Percentiles rank a stretch among this genome's conserved stretches.
phyloP scores from a whole-genome alignment of 2,113 vertebrate genomes.

The Procavia capensis region DNA sequence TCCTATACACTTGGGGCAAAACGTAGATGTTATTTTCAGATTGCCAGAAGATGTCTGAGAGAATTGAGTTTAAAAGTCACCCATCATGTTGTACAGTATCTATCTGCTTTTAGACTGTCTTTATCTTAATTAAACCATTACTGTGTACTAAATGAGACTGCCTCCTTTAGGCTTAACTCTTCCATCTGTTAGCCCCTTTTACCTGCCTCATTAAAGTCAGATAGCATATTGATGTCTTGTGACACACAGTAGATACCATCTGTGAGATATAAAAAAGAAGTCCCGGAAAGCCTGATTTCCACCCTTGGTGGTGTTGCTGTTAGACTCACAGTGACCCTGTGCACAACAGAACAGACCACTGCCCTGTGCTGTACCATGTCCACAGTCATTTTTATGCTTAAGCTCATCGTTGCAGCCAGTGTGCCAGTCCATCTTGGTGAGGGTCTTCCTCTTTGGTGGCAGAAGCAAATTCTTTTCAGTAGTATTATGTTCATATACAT shows the following conservation, averaged over 20 bases:
- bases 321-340: too few relatives aligned
- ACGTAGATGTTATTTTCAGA: constrained; percentile 21
- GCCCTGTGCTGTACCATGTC: too few relatives aligned
- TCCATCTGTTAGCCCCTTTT: background rate
- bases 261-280: background rate
- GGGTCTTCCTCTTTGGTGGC: too few relatives aligned
- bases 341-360: too few relatives aligned
- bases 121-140: constrained; percentile 34
- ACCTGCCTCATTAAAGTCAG: background rate
- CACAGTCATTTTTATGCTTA: too few relatives aligned
- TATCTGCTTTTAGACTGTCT: constrained; percentile 7
- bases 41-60: constrained; percentile 22
- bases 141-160: background rate
- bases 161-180: background rate
- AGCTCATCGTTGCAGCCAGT: too few relatives aligned
- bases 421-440: too few relatives aligned
- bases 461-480: constrained; percentile 16
- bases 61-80: constrained; percentile 37
- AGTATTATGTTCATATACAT: background rate
- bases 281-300: background rate
- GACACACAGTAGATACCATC: background rate
- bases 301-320: background rate
- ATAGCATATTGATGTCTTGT: background rate
- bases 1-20: background rate
- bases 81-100: background rate